A percentile compares a stretch with the other conserved stretches of the same genome.
Conservation (phyloP, 2,797 vertebrate genomes). For the Gadopsis bispinosus region DNA sequence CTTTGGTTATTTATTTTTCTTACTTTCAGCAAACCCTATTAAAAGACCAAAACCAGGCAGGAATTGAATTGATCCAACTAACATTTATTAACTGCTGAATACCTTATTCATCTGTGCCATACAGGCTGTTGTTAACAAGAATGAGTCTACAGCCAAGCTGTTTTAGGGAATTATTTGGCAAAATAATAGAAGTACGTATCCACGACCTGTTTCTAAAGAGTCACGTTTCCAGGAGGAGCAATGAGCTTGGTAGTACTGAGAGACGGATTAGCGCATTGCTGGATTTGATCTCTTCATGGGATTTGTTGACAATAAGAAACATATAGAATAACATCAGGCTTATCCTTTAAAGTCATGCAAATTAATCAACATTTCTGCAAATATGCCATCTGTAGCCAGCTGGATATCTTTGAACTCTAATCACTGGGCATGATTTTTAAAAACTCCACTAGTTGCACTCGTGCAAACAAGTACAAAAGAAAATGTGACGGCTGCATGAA, state of each 20-base stretch:
- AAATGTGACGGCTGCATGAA: background rate
- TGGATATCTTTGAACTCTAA: slow-evolving; percentile 47
- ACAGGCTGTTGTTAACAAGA: background rate
- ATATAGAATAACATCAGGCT: slow-evolving; percentile 19
- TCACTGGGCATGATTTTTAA: slow-evolving; percentile 49
- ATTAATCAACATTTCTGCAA: slow-evolving; percentile 32
- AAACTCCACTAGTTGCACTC: slow-evolving; percentile 17
- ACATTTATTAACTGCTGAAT: background rate
- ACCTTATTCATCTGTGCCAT: background rate
- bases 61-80: slow-evolving; percentile 1
- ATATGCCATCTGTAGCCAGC: slow-evolving; percentile 35
- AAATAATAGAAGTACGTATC: no score
- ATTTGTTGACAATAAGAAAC: slow-evolving; percentile 15
- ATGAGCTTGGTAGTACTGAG: background rate
- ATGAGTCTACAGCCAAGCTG: background rate
- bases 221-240: background rate
- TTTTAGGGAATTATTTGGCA: no score
- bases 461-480: background rate
- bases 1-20: no score
- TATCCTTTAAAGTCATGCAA: slow-evolving; percentile 18
- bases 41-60: background rate
- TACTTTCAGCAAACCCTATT: background rate
- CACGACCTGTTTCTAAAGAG: background rate
- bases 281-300: slow-evolving; percentile 4
- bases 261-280: background rate